Base-by-base conservation (phyloP, 23 tunicate species). In the Trididemnum miniatum region DNA sequence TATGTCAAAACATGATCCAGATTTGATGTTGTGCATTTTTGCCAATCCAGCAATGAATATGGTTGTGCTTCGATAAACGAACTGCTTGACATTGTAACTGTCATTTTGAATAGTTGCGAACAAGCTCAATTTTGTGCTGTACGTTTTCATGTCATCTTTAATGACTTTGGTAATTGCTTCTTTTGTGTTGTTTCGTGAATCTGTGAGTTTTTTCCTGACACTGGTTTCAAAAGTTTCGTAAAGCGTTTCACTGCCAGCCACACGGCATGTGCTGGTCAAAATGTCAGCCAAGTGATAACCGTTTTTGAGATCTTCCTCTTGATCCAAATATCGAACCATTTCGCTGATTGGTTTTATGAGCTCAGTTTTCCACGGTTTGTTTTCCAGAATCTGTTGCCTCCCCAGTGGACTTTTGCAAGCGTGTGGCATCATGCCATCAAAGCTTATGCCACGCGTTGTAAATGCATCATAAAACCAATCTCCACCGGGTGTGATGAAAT, bases 241-340 rank as follows among this genome's bases (percentile, higher is more conserved):
- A 1, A 83, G 27, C 2, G 4, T 34, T 60, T 30, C 22, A 24
- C 65, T 52, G 35, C 87, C 87, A 0, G 80, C 80, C 9, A 83
- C 71, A 51, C 35, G 52, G 18, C 71, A 34, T 33, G 64, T 69
- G 23, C 39, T 15, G 4, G 59, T 51, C 71, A 83, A 59, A 72
- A 83, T 83, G 18, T 71, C 78, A 20, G 87, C 26, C 18, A 83
- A 71, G 27, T 83, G 80, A 51, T 72, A 83, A 9, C 87, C 87
- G 5, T 83, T 51, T 60, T 71, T 71, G 0, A 51, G 20, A 0
- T 72, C 73, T 27, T 51, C 22, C 7, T 83, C 80, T 24, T 24
- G 78, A 4, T 71, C 62, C 28, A 83, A 35, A 31, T 72, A 72
- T 36, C 73, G 25, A 51, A 74, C 59, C 87, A 83, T 83, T 54